Evolutionary conservation across 2,113 vertebrate genomes (phyloP).

Genomic region (Platysteira castanea): DNA sequence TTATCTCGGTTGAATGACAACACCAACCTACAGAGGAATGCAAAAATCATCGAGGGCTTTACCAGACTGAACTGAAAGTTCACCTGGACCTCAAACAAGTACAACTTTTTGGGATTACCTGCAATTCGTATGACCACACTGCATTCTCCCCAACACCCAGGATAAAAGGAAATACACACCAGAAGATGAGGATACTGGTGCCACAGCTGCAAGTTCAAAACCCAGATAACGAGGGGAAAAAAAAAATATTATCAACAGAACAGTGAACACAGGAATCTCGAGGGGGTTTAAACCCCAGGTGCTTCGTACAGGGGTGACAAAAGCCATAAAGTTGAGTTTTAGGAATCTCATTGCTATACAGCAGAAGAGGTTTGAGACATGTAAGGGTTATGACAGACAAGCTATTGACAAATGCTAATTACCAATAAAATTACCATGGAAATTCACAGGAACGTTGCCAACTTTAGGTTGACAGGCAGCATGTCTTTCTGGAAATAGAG

Average conservation of each 20-base stretch:
- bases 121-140: background rate
- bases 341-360: background rate
- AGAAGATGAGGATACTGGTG: background rate
- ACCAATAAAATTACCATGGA: background rate
- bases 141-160: background rate
- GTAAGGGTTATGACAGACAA: background rate
- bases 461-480: background rate
- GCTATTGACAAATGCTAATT: conserved; percentile 2
- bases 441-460: background rate
- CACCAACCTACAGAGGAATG: background rate
- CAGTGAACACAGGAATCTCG: background rate
- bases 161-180: background rate
- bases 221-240: background rate
- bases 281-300: background rate
- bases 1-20: background rate
- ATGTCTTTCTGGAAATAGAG: background rate
- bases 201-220: background rate
- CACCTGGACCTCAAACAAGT: background rate
- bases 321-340: background rate
- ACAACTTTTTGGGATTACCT: rapidly evolving
- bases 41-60: background rate
- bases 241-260: rapidly evolving
- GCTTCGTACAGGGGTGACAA: background rate
- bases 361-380: background rate
- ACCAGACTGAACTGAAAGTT: background rate